Evolutionary conservation across 37 sponge, comb jelly and placozoan species (phyloP).

Genomic region (Corticium candelabrum): DNA sequence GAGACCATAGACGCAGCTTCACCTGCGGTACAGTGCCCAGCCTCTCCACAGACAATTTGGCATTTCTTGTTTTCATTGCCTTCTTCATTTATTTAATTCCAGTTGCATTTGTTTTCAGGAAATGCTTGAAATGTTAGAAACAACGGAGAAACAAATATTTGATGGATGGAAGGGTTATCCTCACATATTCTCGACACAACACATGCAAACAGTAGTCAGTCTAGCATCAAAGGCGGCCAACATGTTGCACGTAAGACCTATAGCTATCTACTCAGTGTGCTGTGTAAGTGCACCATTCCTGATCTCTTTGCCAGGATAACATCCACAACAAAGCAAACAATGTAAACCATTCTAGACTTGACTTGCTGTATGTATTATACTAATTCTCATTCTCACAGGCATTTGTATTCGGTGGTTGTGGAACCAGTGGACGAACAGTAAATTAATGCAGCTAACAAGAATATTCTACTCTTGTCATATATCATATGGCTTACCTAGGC

Average conservation of each 20-base stretch:
- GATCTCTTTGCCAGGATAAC: constrained; percentile 38
- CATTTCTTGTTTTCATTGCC: too few relatives aligned
- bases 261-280: too few relatives aligned
- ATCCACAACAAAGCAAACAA: constrained; percentile 7
- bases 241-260: constrained; percentile 17
- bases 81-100: too few relatives aligned
- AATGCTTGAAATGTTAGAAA: constrained; percentile 31
- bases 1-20: constrained; percentile 27
- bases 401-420: constrained; percentile 57
- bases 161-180: constrained; percentile 33
- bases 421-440: constrained; percentile 61
- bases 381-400: too few relatives aligned
- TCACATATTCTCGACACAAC: constrained; percentile 12
- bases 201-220: constrained; percentile 17
- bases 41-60: too few relatives aligned
- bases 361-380: too few relatives aligned
- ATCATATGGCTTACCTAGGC: too few relatives aligned
- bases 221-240: constrained; percentile 13
- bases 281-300: too few relatives aligned
- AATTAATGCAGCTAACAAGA: too few relatives aligned
- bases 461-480: not conserved
- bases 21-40: constrained; percentile 27
- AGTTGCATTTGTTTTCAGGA: constrained; percentile 30
- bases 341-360: constrained; percentile 14
- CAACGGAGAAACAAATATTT: constrained; percentile 49